Evolutionary conservation across 2,797 vertebrate species (phyloP).

Genomic region (Rachycentron canadum): DNA sequence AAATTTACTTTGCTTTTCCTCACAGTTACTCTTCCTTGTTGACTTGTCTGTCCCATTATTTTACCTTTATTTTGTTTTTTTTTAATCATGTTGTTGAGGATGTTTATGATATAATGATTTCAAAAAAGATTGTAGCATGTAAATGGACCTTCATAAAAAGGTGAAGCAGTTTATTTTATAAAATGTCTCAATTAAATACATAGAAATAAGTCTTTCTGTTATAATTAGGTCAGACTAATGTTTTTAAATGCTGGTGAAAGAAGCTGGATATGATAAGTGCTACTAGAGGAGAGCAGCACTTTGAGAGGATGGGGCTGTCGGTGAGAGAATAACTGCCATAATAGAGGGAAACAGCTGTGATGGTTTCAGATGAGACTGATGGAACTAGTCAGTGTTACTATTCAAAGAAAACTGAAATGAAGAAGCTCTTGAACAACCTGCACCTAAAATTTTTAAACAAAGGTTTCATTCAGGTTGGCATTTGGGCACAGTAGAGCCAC

Average conservation of each 20-base stretch:
- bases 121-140: slow-evolving; percentile 1
- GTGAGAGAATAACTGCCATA: slow-evolving; percentile 14
- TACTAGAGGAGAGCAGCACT: slow-evolving; percentile 18
- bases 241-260: slow-evolving; percentile 50
- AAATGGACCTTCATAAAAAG: slow-evolving; percentile 32
- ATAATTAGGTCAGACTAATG: slow-evolving; percentile 57
- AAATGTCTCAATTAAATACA: slow-evolving; percentile 27
- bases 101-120: slow-evolving; percentile 32
- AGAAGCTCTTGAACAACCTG: neutral
- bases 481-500: neutral
- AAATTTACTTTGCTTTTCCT: slow-evolving; percentile 32
- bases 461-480: slow-evolving; percentile 7
- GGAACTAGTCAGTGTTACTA: neutral
- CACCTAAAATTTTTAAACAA: neutral
- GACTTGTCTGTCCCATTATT: neutral
- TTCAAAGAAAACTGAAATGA: neutral
- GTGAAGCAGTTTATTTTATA: slow-evolving; percentile 29
- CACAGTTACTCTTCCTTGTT: neutral
- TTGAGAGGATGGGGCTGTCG: slow-evolving; percentile 20
- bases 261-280: slow-evolving; percentile 48
- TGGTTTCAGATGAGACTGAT: slow-evolving; percentile 13
- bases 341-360: neutral
- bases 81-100: slow-evolving; percentile 15
- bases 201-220: slow-evolving; percentile 41
- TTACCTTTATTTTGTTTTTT: slow-evolving; percentile 26